Percentiles rank a stretch among this genome's conserved stretches.
Evolutionary conservation across 2,888 invertebrate species (phyloP).

Genomic region (Crocallis elinguaria): DNA sequence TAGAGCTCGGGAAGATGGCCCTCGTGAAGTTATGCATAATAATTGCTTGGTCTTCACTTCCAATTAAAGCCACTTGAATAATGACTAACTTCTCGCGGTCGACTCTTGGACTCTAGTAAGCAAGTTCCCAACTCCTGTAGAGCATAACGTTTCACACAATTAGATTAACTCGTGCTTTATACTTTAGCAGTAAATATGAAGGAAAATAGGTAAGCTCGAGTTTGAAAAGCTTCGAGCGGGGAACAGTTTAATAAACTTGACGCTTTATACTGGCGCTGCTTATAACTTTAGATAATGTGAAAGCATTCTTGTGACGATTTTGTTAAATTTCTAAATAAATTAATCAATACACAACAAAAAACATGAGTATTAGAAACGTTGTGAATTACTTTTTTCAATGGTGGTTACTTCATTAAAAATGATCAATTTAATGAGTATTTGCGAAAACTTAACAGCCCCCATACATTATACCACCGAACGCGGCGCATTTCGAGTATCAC

Average conservation of each 20-base stretch:
- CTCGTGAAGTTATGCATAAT: slow-evolving; percentile 76
- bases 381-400: no score
- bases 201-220: slow-evolving; percentile 14
- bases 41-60: slow-evolving; percentile 70
- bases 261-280: slow-evolving; percentile 1
- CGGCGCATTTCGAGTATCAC: no score
- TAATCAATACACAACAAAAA: no score
- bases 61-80: slow-evolving; percentile 69
- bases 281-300: not conserved
- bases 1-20: slow-evolving; percentile 57
- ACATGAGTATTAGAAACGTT: no score
- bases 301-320: not conserved
- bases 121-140: slow-evolving; percentile 40
- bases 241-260: slow-evolving; percentile 16
- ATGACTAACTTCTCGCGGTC: slow-evolving; percentile 56
- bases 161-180: slow-evolving; percentile 41
- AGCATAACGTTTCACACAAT: slow-evolving; percentile 41
- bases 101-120: slow-evolving; percentile 43
- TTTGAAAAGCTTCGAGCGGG: slow-evolving; percentile 13
- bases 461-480: no score
- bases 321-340: no score
- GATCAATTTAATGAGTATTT: no score
- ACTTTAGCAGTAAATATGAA: slow-evolving; percentile 22
- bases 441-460: no score
- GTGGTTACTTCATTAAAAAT: no score